These are phyloP conservation scores for Pristionchus fissidentatus DNA, from an alignment of 2,888 invertebrate species.

Conservation along the genomic window DNA sequence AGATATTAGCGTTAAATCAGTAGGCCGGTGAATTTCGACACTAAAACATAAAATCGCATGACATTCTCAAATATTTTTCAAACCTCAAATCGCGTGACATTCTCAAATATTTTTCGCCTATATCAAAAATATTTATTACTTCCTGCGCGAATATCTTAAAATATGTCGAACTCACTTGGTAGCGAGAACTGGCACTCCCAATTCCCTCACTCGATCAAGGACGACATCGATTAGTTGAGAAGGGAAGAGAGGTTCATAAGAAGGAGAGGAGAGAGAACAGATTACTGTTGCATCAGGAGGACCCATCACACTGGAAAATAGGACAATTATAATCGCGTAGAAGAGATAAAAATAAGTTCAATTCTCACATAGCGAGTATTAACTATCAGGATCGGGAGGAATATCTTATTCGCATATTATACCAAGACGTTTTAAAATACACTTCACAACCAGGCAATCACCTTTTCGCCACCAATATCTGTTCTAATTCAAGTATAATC, in stretches of 20 bases:
- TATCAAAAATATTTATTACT: too few species aligned
- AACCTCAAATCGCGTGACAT: too few species aligned
- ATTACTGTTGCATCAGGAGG: conserved; percentile 95
- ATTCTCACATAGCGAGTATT: too few species aligned
- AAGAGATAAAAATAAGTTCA: background rate
- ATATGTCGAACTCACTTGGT: conserved; percentile 64
- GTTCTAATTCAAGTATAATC: too few species aligned
- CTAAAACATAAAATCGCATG: background rate
- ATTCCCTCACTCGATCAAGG: conserved; percentile 67
- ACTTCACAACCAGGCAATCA: background rate
- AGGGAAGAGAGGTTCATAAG: conserved; percentile 61
- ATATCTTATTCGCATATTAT: background rate
- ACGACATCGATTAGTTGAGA: conserved; percentile 60
- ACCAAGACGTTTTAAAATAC: background rate
- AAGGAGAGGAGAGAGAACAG: conserved; percentile 78
- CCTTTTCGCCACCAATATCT: background rate
- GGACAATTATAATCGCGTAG: too few species aligned
- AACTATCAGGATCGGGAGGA: background rate
- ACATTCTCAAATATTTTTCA: background rate
- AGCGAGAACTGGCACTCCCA: conserved; percentile 65
- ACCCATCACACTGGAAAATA: conserved; percentile 81
- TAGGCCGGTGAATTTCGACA: background rate
- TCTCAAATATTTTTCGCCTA: too few species aligned
- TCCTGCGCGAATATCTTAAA: too few species aligned
- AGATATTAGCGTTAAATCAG: background rate